phyloP scores from a whole-genome alignment of 2,113 vertebrate genomes.

The Lampris megalopsis region DNA sequence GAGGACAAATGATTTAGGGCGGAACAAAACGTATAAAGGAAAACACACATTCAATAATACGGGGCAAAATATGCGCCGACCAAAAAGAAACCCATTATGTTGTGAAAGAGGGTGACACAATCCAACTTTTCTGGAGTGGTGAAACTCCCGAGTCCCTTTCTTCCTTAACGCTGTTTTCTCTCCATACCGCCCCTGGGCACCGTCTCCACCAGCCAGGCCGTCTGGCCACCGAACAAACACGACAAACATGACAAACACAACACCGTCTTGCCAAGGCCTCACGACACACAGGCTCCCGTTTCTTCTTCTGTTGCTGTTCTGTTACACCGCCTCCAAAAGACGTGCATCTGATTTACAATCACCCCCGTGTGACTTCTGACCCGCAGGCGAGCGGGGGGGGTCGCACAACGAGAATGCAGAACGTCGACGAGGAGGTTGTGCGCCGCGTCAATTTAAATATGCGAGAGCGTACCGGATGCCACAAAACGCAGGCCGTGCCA shows the following conservation, averaged over 20 bases:
- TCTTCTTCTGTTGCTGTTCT: constrained; percentile 30
- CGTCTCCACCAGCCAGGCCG: constrained; percentile 44
- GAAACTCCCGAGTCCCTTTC: constrained; percentile 4
- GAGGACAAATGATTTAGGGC: constrained; percentile 41
- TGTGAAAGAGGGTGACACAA: constrained; percentile 28
- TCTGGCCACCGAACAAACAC: constrained; percentile 57
- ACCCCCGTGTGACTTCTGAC: constrained; percentile 22
- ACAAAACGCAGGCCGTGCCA: constrained; percentile 43
- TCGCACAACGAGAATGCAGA: constrained; percentile 42
- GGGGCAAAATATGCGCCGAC: constrained; percentile 14
- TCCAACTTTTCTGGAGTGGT: constrained; percentile 25
- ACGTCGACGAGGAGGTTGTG: constrained; percentile 23
- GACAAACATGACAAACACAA: constrained; percentile 28
- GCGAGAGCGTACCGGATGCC: constrained; percentile 13
- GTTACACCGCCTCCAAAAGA: constrained; percentile 26
- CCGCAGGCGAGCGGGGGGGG: background rate
- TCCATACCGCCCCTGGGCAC: constrained; percentile 15
- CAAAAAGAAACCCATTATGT: constrained; percentile 30
- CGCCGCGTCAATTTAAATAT: constrained; percentile 18
- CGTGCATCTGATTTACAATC: constrained; percentile 30
- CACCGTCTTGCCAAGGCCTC: constrained; percentile 39
- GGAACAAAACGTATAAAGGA: constrained; percentile 16
- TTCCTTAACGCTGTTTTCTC: constrained; percentile 16
- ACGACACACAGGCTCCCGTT: constrained; percentile 26
- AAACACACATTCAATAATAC: constrained; percentile 44